Evolutionary conservation across 2,888 invertebrate species (phyloP).

Genomic region (Eupithecia exiguata): DNA sequence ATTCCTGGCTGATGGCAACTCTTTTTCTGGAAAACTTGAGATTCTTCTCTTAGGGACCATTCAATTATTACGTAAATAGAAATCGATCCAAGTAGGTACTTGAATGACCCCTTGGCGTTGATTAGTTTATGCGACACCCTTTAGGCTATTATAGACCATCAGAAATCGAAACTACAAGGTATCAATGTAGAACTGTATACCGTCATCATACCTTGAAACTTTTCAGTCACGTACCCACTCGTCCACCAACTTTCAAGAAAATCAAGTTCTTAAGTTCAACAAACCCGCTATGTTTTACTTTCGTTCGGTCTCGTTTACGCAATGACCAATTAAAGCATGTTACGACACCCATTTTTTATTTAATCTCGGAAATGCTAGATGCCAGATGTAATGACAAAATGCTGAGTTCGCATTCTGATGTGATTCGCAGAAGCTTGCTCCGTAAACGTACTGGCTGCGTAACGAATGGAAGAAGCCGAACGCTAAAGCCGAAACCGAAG

Average conservation of each 20-base stretch:
- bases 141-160: background rate
- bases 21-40: background rate
- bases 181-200: background rate
- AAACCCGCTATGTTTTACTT: constrained; percentile 37
- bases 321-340: constrained; percentile 44
- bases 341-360: constrained; percentile 43
- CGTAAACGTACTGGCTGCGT: constrained; percentile 22
- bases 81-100: no score
- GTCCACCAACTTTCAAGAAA: constrained; percentile 29
- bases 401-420: constrained; percentile 31
- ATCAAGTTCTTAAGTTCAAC: constrained; percentile 39
- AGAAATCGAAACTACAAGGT: background rate
- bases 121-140: background rate
- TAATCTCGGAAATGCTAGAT: constrained; percentile 45
- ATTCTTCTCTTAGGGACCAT: no score
- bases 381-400: constrained; percentile 41
- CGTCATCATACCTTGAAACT: constrained; percentile 12
- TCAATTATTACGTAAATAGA: no score
- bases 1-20: background rate
- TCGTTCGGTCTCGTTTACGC: constrained; percentile 45
- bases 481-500: background rate
- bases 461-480: background rate
- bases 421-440: constrained; percentile 35
- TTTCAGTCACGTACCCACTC: constrained; percentile 21
- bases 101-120: background rate